phyloP scores from a whole-genome alignment of 2,113 vertebrate genomes.

The Pelobates fuscus region DNA sequence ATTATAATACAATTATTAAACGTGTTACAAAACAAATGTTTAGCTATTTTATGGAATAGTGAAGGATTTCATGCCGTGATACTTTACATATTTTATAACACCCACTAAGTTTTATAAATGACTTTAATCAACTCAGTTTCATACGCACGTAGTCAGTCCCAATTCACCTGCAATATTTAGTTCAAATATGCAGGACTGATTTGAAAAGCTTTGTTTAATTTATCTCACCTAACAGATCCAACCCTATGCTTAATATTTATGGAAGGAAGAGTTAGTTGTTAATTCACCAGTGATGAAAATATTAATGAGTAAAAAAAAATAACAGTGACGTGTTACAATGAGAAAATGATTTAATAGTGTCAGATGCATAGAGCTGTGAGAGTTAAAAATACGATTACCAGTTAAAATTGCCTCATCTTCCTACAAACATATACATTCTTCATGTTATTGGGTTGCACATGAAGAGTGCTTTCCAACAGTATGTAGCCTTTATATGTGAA shows the following conservation, averaged over 20 bases:
- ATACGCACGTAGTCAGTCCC: not conserved
- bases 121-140: not conserved
- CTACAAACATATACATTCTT: too few relatives aligned
- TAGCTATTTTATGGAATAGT: not conserved
- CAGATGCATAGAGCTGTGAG: too few relatives aligned
- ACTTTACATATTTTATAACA: not conserved
- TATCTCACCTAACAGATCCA: not conserved
- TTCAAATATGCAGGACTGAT: not conserved
- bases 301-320: not conserved
- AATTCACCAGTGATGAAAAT: not conserved
- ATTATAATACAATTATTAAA: too few relatives aligned
- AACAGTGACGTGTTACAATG: too few relatives aligned
- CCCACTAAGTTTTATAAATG: not conserved
- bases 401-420: too few relatives aligned
- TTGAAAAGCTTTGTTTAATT: not conserved
- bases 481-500: too few relatives aligned
- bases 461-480: too few relatives aligned
- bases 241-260: not conserved
- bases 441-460: too few relatives aligned
- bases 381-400: too few relatives aligned
- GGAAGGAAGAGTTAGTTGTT: not conserved
- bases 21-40: too few relatives aligned
- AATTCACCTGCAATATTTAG: not conserved
- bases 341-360: too few relatives aligned
- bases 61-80: not conserved